Evolutionary conservation across 2,888 invertebrate species (phyloP), one percentile per base, ranked within the genome.

Genomic region (Selenia dentaria): DNA sequence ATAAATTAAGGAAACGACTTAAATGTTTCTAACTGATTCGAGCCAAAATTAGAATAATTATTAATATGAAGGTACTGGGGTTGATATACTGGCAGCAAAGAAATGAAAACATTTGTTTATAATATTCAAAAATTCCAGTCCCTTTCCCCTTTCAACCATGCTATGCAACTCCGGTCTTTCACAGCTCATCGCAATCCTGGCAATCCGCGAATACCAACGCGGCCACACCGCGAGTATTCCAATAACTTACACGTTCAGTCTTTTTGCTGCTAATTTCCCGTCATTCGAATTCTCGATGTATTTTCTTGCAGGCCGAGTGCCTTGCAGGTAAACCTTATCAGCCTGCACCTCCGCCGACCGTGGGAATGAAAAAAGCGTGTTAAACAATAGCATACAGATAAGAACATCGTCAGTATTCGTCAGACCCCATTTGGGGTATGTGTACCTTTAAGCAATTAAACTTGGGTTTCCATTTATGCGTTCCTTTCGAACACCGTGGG

Each of bases 301-400:
- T 65, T 67, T 67, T 61, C 66, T 63, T 60, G 57, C 51, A 51
- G 29, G 36, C 54, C 38, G n/a, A 37, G 51, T 32, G 36, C 54
- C 36, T 49, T 51, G 56, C 73, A 75, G 75, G 78, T 76, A 79
- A 2, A 71, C 74, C 75, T 87, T 89, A 89, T 89, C 90, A 85
- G 79, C 61, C 53, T 66, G 61, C 59, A 62, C 54, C 70, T 72
- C 65, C 58, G 61, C 54, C 78, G 79, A 83, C 78, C 90, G 90
- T 89, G 89, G 90, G 89, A 90, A 88, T 82, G 74, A 88, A 85
- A 83, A 81, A 83, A 79, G 75, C 82, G 78, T 78, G 85, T 90
- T 86, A 87, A 89, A 89, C 89, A 89, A 89, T 90, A 79, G 84
- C 74, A 62, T 38, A 50, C 63, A 89, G 90, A 89, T 89, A 89